These are phyloP conservation scores for Sciurus niger DNA, from an alignment of 2,113 vertebrate genomes.

Conservation along the genomic window DNA sequence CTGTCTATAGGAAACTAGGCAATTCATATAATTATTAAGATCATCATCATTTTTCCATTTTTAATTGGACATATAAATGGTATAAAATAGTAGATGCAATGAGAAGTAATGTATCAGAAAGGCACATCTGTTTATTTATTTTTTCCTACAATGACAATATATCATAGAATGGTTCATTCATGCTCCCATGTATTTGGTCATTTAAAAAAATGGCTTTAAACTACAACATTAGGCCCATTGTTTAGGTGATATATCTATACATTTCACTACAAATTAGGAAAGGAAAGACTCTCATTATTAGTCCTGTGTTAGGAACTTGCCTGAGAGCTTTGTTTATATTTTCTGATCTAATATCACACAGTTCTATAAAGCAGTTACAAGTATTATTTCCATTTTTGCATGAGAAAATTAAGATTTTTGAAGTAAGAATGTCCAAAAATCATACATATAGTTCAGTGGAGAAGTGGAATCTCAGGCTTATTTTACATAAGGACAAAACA, in stretches of 20 bases:
- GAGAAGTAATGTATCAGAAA: background rate
- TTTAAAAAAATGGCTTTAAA: slow-evolving; percentile 3
- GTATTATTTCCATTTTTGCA: background rate
- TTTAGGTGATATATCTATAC: background rate
- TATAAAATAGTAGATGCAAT: slow-evolving; percentile 1
- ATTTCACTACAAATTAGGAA: slow-evolving; percentile 31
- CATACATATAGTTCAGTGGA: background rate
- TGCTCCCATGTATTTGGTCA: background rate
- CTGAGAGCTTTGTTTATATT: background rate
- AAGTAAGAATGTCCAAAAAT: background rate
- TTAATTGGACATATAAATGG: background rate
- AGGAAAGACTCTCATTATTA: background rate
- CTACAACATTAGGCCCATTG: background rate
- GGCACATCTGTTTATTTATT: background rate
- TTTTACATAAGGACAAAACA: background rate
- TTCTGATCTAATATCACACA: background rate
- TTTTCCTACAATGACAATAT: background rate
- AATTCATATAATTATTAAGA: slow-evolving; percentile 12
- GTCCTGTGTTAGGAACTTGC: background rate
- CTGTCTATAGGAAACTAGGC: background rate
- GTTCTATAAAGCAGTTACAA: background rate
- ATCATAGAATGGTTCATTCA: background rate
- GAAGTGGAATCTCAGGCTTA: accelerated
- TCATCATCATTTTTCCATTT: background rate
- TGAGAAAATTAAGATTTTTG: background rate